Evolutionary conservation across 2,113 vertebrate genomes (phyloP).

Genomic region (Chaetops frenatus): DNA sequence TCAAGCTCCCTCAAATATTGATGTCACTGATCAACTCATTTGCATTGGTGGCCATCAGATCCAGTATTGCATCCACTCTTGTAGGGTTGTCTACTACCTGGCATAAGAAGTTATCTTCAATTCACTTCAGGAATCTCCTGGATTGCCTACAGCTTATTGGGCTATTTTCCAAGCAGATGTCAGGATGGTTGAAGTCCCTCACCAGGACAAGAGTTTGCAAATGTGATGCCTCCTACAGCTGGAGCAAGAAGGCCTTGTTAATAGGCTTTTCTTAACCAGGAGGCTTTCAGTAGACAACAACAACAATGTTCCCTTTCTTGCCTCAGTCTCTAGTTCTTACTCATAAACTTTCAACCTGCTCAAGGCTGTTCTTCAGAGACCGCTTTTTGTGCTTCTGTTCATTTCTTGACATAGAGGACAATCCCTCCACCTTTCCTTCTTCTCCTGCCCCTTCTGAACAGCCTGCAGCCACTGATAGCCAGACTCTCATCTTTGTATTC

Average conservation of each 20-base stretch:
- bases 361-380: neutral
- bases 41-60: neutral
- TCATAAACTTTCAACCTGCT: neutral
- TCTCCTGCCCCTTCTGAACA: neutral
- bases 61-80: neutral
- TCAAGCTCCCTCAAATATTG: neutral
- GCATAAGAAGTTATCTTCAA: neutral
- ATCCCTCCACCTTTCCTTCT: neutral
- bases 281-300: rapidly evolving
- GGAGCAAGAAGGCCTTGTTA: neutral
- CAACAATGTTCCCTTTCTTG: neutral
- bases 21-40: neutral
- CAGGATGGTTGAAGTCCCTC: neutral
- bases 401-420: neutral
- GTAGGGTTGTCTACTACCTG: neutral
- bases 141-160: neutral
- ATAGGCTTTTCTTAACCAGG: neutral
- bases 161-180: neutral
- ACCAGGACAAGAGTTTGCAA: rapidly evolving
- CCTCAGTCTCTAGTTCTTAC: neutral
- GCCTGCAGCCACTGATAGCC: neutral
- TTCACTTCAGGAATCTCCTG: neutral
- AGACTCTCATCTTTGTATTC: neutral
- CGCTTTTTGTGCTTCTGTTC: neutral
- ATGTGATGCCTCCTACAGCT: neutral